Evolutionary conservation across 1,140 invertebrate genomes (phyloP), one percentile per base, ranked within the genome.

Genomic region (Coenobita brevimanus): DNA sequence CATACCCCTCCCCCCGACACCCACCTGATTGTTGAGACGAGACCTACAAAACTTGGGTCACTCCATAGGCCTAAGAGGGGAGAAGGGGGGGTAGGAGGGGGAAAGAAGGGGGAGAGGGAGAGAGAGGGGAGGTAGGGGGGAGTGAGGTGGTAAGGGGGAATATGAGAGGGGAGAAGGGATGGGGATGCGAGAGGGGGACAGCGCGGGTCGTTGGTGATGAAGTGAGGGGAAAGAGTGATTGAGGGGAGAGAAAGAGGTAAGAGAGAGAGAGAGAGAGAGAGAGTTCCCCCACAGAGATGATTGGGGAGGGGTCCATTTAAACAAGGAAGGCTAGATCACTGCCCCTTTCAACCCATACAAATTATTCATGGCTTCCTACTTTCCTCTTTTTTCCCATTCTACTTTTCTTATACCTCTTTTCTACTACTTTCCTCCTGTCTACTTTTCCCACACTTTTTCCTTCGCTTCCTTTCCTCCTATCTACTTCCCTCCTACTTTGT

Each of bases 21-120:
- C n/a, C n/a, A n/a, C n/a, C n/a, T n/a, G n/a, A n/a, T n/a, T n/a
- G n/a, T n/a, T n/a, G n/a, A n/a, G n/a, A n/a, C 54, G 6, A 67
- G 62, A 33, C n/a, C 62, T 67, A 67, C 62, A 67, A 57, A 57
- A 57, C 54, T 57, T 33, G 62, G 62, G 62, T 67, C n/a, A n/a
- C n/a, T n/a, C n/a, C 62, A 57, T 2, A 67, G n/a, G 62, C 62
- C 62, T 67, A 67, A 67, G 36, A n/a, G 69, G 69, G 64, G 30
- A n/a, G 64, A 24, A n/a, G 64, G 30, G 46, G 46, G 46, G 46
- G 46, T 6, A 50, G 46, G 46, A 17, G 46, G 46, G 46, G 6
- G 46, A n/a, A n/a, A 57, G 62, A 33, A 67, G 10, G 62, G 1
- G 13, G 21, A n/a, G n/a, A 33, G 10, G 62, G 62, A n/a, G 2